phyloP scores from a whole-genome alignment of 2,113 vertebrate genomes.

The Cyanistes caeruleus region DNA sequence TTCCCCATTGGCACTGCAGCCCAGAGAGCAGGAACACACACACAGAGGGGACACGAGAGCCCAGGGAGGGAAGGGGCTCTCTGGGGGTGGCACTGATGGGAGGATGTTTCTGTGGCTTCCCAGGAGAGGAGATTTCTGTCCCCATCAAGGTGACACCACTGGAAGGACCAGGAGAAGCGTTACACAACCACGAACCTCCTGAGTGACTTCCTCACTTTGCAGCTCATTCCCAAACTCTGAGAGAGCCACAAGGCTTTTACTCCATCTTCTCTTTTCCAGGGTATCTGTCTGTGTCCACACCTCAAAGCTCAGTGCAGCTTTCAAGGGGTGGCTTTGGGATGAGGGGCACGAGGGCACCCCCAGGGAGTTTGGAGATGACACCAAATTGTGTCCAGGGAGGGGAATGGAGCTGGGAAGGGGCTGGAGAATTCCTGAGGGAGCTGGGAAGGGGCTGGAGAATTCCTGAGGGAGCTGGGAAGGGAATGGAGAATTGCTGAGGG shows the following conservation, averaged over 20 bases:
- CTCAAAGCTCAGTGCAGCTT: neutral
- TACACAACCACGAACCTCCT: neutral
- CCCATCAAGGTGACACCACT: rapidly evolving
- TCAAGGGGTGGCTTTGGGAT: neutral
- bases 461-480: neutral
- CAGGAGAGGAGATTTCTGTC: neutral
- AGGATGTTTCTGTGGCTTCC: neutral
- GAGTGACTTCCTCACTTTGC: neutral
- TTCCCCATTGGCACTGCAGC: neutral
- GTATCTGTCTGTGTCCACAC: neutral
- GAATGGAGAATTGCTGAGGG: neutral
- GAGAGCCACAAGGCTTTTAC: neutral
- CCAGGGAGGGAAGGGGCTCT: neutral
- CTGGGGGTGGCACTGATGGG: neutral
- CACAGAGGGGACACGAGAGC: no score
- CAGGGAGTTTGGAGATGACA: neutral
- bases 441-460: neutral
- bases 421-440: neutral
- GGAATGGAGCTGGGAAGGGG: neutral
- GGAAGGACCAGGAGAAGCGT: neutral
- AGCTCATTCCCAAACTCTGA: neutral
- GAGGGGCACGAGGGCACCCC: neutral
- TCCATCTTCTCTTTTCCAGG: neutral
- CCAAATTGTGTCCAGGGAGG: neutral
- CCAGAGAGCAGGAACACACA: neutral